These are phyloP conservation scores for Mimachlamys varia DNA, from an alignment of 2,888 invertebrate genomes.

Conservation along the genomic window DNA sequence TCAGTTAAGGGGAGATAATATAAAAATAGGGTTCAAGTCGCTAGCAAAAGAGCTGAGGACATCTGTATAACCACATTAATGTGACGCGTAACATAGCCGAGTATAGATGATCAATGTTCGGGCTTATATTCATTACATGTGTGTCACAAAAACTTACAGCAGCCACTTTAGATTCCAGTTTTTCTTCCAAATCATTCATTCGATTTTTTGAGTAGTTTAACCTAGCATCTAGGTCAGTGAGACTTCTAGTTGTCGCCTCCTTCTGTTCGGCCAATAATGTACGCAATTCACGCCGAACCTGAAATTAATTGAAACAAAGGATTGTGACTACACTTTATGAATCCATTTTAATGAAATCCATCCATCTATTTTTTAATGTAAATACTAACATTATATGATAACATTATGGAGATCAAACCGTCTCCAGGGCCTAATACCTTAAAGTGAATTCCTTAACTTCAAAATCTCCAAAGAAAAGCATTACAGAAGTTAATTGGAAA, in stretches of 20 bases:
- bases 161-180: conserved; percentile 70
- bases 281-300: conserved; percentile 74
- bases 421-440: too few relatives aligned
- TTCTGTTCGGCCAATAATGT: conserved; percentile 68
- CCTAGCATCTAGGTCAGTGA: conserved; percentile 76
- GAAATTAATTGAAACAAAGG: background rate
- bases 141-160: conserved; percentile 62
- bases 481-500: too few relatives aligned
- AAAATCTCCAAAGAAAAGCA: too few relatives aligned
- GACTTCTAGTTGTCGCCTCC: conserved; percentile 69
- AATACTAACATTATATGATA: too few relatives aligned
- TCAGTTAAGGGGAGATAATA: background rate
- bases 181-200: conserved; percentile 68
- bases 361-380: too few relatives aligned
- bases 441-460: too few relatives aligned
- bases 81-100: background rate
- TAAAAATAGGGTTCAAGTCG: background rate
- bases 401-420: too few relatives aligned
- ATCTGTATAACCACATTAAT: background rate
- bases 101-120: background rate
- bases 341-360: too few relatives aligned
- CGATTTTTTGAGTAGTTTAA: conserved; percentile 69
- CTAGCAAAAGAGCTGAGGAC: background rate
- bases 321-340: background rate
- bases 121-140: background rate